Percentiles rank a stretch among this genome's conserved stretches.
Evolutionary conservation across 2,113 vertebrate genomes (phyloP).

Genomic region (Bujurquina vittata): DNA sequence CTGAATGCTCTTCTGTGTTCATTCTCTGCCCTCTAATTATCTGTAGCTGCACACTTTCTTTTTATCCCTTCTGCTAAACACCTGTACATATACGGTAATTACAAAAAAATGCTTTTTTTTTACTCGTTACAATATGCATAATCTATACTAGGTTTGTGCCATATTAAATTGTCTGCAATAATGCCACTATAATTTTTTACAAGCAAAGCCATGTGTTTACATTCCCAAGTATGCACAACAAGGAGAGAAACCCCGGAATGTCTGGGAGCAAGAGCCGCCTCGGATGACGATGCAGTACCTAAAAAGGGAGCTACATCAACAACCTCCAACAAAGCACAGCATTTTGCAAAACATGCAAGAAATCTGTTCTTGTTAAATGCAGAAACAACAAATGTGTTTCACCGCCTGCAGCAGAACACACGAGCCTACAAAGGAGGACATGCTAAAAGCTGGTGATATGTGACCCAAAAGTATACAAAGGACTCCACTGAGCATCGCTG

Average conservation of each 20-base stretch:
- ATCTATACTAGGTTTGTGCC: background rate
- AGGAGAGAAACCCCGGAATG: background rate
- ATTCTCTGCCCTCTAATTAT: background rate
- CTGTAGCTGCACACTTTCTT: rapidly evolving
- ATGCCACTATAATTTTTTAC: no score
- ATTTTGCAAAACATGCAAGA: background rate
- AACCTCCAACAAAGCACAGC: background rate
- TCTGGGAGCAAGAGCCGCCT: background rate
- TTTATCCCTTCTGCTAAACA: background rate
- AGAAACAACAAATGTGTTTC: background rate
- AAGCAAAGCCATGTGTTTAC: background rate
- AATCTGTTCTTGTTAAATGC: background rate
- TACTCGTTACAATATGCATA: background rate
- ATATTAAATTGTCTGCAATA: no score
- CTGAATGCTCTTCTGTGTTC: no score
- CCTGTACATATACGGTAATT: background rate
- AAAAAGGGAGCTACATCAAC: background rate
- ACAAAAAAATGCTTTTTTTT: background rate
- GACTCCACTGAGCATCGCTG: no score
- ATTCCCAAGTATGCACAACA: background rate
- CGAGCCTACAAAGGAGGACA: background rate
- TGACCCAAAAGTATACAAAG: background rate
- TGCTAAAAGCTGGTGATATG: background rate
- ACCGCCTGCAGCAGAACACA: background rate
- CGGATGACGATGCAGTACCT: background rate